Evolutionary conservation across 2,113 vertebrate genomes (phyloP), one percentile per base, ranked within the genome.

Genomic region (Gasterosteus aculeatus): DNA sequence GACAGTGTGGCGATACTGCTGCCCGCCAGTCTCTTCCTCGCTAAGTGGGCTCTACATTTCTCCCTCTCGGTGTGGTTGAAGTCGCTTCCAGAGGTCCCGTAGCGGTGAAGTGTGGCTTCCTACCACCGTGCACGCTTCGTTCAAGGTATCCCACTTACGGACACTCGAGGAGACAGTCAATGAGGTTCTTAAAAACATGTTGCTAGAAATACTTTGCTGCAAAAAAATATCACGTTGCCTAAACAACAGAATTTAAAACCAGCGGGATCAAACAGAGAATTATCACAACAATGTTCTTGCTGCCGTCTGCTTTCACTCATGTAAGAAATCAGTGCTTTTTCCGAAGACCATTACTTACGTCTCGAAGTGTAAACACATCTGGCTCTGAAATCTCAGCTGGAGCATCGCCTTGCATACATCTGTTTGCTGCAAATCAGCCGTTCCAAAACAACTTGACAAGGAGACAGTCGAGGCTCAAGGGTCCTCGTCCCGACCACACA

Each of bases 281-380:
- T 38, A 59, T 47, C 11, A 16, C 29, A 59, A 57, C 31, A 11
- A 11, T 10, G 31, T 29, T 61, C 6, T 38, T 67, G 14, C 62
- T 61, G 14, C 69, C 67, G 44, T 75, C 51, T 63, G 33, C 26
- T 35, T 75, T 66, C 16, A 59, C 16, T 78, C 75, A 51, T 69
- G 66, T 41, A 61, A 44, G 29, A 81, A 84, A 73, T 33, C 12
- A 66, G 16, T 10, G 47, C 42, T 53, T 4, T 4, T 61, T 59
- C 65, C 71, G 65, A 69, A 58, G 46, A 70, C 76, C 56, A 38
- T 74, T 61, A 72, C 60, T 78, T 26, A 60, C 38, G 54, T 74
- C 58, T 63, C 7, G 33, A 18, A 56, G 54, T 75, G 74, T 78
- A 85, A 88, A 85, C 78, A 85, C 82, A 87, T 85, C 84, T 83